Percentiles rank a stretch among this genome's conserved stretches.
These are phyloP conservation scores for Muraenolepis orangiensis DNA, from an alignment of 2,797 vertebrate species.

Conservation along the genomic window DNA sequence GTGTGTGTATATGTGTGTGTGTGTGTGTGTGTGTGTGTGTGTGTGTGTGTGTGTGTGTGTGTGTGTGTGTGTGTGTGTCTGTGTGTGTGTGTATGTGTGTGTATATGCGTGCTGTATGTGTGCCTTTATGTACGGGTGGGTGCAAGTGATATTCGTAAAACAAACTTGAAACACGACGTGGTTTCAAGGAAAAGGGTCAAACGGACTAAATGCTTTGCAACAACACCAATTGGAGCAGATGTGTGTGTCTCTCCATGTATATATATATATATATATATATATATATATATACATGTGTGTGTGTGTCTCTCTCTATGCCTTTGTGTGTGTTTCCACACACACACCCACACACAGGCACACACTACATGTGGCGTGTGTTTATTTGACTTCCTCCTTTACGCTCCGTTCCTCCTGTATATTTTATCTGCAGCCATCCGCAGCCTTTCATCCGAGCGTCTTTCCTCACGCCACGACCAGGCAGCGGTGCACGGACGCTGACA, in stretches of 20 bases:
- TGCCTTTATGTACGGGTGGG: not conserved
- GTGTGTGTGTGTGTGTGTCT: not conserved
- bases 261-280: not conserved
- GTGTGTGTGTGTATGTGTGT: not conserved
- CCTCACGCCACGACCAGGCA: conserved; percentile 23
- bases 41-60: not conserved
- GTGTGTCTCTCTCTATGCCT: not conserved
- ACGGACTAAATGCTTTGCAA: not conserved
- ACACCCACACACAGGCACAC: not conserved
- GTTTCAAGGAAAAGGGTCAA: too few relatives aligned
- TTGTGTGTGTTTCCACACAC: not conserved
- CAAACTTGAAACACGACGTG: not conserved
- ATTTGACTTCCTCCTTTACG: conserved; percentile 33
- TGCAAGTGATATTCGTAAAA: not conserved
- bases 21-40: not conserved
- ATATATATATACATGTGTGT: not conserved
- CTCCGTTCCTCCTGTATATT: not conserved
- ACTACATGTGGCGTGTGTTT: conserved; percentile 8
- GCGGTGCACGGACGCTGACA: conserved; percentile 32
- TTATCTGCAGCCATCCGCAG: conserved; percentile 26
- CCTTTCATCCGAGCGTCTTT: conserved; percentile 36
- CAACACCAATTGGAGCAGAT: not conserved
- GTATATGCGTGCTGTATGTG: too few relatives aligned
- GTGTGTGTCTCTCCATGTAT: conserved; percentile 7
- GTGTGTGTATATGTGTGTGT: not conserved